These are phyloP conservation scores for Menidia menidia DNA, from an alignment of 2,797 vertebrate genomes.

Conservation along the genomic window DNA sequence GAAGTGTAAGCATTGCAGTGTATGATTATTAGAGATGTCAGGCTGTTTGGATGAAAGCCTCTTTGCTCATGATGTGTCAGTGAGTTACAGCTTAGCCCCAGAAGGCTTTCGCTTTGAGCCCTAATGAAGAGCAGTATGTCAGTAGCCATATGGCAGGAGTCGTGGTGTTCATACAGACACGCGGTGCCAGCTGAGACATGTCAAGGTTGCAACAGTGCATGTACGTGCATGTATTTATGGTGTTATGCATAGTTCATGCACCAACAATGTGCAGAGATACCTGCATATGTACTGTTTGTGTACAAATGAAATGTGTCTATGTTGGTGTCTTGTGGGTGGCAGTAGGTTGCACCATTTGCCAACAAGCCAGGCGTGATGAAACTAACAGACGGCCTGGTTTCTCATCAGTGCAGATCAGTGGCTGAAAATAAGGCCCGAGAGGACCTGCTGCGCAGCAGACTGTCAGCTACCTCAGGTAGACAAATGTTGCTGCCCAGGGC, in stretches of 20 bases:
- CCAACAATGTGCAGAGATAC: constrained; percentile 5
- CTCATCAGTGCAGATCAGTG: constrained; percentile 68
- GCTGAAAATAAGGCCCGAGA: constrained; percentile 63
- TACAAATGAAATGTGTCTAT: constrained; percentile 14
- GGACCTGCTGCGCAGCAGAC: constrained; percentile 77
- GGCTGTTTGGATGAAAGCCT: constrained; percentile 32
- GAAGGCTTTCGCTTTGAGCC: constrained; percentile 64
- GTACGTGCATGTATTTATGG: not conserved
- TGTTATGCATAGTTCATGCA: constrained; percentile 20
- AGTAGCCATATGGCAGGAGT: constrained; percentile 74
- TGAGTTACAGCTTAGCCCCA: constrained; percentile 52
- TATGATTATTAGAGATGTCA: constrained; percentile 33
- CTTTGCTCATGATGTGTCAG: constrained; percentile 44
- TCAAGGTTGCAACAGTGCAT: constrained; percentile 32
- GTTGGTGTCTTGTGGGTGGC: constrained; percentile 45
- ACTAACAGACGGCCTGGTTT: constrained; percentile 70
- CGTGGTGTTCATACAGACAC: constrained; percentile 59
- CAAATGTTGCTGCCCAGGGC: constrained; percentile 58
- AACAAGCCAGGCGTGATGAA: constrained; percentile 59
- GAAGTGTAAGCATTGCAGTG: constrained; percentile 11
- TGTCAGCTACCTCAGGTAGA: constrained; percentile 66
- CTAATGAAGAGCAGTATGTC: constrained; percentile 80
- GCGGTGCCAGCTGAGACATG: constrained; percentile 54
- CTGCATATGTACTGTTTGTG: constrained; percentile 30
- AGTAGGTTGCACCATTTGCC: constrained; percentile 46